Evolutionary conservation across 2,888 invertebrate species (phyloP).

Genomic region (Orchestes rusci): DNA sequence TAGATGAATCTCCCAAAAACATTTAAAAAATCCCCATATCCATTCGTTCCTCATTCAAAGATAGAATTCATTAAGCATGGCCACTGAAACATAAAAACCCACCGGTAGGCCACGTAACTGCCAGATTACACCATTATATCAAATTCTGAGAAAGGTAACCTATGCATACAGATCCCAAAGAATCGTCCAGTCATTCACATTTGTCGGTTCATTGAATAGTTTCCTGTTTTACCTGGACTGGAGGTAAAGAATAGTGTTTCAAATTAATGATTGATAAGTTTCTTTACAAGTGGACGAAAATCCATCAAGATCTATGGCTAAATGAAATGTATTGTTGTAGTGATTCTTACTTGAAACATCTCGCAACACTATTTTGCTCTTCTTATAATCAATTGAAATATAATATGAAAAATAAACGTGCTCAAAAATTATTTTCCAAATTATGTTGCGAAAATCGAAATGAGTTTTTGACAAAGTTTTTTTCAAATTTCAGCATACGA

Average conservation of each 20-base stretch:
- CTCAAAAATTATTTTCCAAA: conserved; percentile 17
- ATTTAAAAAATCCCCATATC: no score
- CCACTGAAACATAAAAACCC: background rate
- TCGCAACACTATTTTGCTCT: no score
- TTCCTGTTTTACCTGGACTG: conserved; percentile 11
- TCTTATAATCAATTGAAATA: no score
- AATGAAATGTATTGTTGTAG: no score
- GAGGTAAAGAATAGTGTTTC: conserved; percentile 9
- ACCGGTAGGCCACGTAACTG: background rate
- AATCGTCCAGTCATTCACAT: conserved; percentile 14
- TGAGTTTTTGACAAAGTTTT: conserved; percentile 1
- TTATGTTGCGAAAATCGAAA: background rate
- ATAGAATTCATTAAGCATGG: no score
- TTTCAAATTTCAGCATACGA: conserved; percentile 45
- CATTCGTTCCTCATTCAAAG: no score
- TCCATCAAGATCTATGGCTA: background rate
- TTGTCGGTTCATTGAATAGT: conserved; percentile 10
- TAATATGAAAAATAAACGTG: conserved; percentile 20
- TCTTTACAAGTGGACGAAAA: background rate
- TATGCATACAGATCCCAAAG: background rate
- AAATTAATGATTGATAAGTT: conserved; percentile 11
- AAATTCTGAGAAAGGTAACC: conserved; percentile 17
- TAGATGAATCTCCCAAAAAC: no score
- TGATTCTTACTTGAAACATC: no score
- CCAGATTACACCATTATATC: conserved; percentile 10